Base-by-base conservation (phyloP, 2,113 vertebrate genomes). In the Psittacus erithacus region DNA sequence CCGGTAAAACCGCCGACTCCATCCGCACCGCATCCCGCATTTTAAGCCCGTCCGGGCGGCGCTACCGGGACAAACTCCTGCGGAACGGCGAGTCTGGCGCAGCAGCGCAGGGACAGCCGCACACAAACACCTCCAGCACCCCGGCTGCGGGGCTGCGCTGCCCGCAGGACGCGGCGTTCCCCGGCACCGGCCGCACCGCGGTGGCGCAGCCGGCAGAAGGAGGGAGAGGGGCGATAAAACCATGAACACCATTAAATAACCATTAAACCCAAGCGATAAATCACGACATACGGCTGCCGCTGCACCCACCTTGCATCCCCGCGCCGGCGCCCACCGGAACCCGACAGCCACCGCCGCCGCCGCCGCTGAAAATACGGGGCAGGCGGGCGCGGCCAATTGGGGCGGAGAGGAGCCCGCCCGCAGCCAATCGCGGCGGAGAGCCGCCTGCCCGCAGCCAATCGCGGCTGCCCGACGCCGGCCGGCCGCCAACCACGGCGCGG, bases 301-400 rank as follows among this genome's bases (percentile, higher is more conserved):
- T 55, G 62, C 76, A 68, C 93, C 81, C 90, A 98, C 98, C 98
- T 98, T 98, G 97, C 98, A 98, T 98, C 98, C 97, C 97, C 97
- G 97, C 97, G 97, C 98, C 98, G 94, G 83, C 95, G 96, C 92
- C 94, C 94, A 93, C 93, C 92, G 96, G 79, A 93, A 95, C 95
- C 73, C 67, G 19, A 75, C 70, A 94, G 96, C 73, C 65, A 13
- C 80, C 69, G 29, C 86, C 68, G 6, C 74, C 38, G 59, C 81
- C 22, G 91, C 95, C 47, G 86, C 86, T 79, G 95, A 88, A 97
- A 97, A 96, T 96, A 96, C 97, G 97, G 96, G 95, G 95, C 96
- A 93, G 80, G 88, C 92, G 84, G 79, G 70, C 81, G 86, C 68
- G 81, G 75, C 98, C 98, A 98, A 97, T 98, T 95, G 95, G 92